phyloP scores from a whole-genome alignment of 2,797 vertebrate genomes.

The Cygnus olor region DNA sequence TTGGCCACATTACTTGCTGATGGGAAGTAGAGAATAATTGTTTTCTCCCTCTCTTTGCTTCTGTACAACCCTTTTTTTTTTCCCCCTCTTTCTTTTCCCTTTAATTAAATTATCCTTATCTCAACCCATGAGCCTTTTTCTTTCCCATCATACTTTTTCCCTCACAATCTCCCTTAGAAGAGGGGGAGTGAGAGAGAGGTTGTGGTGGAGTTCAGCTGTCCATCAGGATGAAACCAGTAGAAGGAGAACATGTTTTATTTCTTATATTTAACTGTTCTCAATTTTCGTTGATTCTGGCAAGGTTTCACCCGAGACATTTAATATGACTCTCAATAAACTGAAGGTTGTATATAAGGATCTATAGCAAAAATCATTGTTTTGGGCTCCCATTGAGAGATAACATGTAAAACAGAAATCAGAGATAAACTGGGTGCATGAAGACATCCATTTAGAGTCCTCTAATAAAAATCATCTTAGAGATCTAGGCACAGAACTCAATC shows the following conservation, averaged over 20 bases:
- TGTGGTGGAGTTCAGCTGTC: no score
- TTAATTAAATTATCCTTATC: no score
- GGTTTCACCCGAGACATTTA: background rate
- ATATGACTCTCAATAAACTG: background rate
- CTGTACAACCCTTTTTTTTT: no score
- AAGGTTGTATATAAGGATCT: background rate
- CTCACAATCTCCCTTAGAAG: no score
- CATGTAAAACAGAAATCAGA: background rate
- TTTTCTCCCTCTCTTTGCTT: no score
- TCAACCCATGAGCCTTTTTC: no score
- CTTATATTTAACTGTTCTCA: background rate
- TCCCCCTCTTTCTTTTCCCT: no score
- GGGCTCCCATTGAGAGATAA: background rate
- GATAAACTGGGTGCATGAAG: background rate
- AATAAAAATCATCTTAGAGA: background rate
- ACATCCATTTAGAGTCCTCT: background rate
- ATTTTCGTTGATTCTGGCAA: background rate
- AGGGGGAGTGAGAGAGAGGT: no score
- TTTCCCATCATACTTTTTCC: no score
- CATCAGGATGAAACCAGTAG: no score
- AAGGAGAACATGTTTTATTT: background rate
- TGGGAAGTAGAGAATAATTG: no score
- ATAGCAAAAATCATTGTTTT: background rate
- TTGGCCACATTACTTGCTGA: no score
- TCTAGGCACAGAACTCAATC: background rate